Conservation (phyloP, 2,113 vertebrate species). For the Bos javanicus region DNA sequence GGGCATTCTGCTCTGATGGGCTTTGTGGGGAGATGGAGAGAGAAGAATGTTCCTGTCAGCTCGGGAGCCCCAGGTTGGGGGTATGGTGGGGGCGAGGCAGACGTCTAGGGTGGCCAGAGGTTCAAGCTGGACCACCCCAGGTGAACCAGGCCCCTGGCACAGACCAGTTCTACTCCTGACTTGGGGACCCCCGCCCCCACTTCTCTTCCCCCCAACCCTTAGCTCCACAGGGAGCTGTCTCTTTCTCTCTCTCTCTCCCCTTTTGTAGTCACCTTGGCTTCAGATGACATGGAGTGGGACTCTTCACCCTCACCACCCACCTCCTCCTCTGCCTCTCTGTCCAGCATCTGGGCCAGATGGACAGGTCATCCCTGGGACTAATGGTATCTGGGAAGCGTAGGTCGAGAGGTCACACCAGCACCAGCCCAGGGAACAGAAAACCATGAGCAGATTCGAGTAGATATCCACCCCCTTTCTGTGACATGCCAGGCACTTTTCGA, state of each 20-base stretch:
- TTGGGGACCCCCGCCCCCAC: not conserved
- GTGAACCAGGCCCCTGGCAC: not conserved
- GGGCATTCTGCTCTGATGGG: not conserved
- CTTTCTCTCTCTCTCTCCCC: not conserved
- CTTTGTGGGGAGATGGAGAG: not conserved
- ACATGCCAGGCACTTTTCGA: not conserved
- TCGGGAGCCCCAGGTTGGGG: not conserved
- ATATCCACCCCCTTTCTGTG: too few species aligned
- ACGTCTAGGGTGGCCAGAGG: not conserved
- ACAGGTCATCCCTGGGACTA: not conserved
- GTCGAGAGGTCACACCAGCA: not conserved
- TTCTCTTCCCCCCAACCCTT: not conserved
- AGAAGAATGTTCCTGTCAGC: not conserved
- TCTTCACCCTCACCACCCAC: accelerated
- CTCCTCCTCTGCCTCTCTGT: not conserved
- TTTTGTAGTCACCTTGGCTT: not conserved
- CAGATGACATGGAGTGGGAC: too few species aligned
- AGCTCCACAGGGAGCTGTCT: not conserved
- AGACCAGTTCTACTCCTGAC: not conserved
- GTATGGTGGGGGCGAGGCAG: not conserved
- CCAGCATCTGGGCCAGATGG: not conserved
- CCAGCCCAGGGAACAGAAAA: not conserved
- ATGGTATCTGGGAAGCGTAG: accelerated
- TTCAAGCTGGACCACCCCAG: not conserved
- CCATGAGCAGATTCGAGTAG: accelerated